Evolutionary conservation across 2,888 invertebrate species (phyloP), one percentile per base, ranked within the genome.

Genomic region (Lepidocyrtoides sp.): DNA sequence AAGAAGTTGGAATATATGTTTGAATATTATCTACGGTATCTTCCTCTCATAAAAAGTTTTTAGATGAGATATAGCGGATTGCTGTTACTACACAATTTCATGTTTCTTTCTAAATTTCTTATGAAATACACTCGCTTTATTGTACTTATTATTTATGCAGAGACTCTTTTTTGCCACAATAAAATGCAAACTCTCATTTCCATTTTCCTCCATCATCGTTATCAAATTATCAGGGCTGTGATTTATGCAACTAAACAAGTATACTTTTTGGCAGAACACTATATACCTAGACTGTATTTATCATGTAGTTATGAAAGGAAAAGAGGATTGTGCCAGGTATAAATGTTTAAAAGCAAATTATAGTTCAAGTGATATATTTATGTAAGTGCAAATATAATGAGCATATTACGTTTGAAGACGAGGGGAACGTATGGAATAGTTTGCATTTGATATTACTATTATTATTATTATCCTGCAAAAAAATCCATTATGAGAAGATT

Each of bases 211-310:
- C 79, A 85, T 85, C 66, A 60, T 85, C 90, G 44, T 85, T 85
- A 91, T 91, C 90, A 91, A 91, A 85, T 91, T 91, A 85, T 91
- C 90, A 81, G 72, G 81, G 44, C 10, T 26, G 85, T 85, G 90
- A 91, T 85, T 91, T 91, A 85, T 91, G 79, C 77, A 63, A 57
- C 69, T 79, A 81, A 75, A 63, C 57, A 82, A 89, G 82, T 57
- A 82, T 89, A 82, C 69, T 82, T 77, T 86, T 75, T 69, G 88
- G 48, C 81, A 89, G 57, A 86, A 77, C 75, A 86, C n/a, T 77
- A 17, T 29, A 44, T 75, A 23, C 23, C 63, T n/a, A 69, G n/a
- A 8, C 10, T 36, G 36, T 7, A n/a, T 69, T 32, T 3, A 77
- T 26, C 8, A 17, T 32, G 32, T 26, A 44, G 44, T 5, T 14